These are phyloP conservation scores for Lasioglossum figueresi DNA, from an alignment of 2,888 invertebrate species.

Conservation along the genomic window DNA sequence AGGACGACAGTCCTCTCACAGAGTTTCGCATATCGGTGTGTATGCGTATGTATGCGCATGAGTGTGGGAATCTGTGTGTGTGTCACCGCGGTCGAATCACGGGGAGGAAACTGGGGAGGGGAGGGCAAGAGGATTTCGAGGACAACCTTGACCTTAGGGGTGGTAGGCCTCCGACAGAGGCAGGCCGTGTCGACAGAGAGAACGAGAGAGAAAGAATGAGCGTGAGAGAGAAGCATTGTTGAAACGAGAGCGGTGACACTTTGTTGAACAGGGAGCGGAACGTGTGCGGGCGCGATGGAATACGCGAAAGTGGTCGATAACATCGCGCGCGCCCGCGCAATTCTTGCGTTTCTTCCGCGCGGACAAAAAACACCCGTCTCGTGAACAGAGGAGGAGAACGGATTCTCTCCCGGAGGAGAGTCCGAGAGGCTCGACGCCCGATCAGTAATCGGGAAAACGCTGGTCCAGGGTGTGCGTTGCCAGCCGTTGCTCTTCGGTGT, in stretches of 20 bases:
- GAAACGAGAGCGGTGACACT: conserved; percentile 1
- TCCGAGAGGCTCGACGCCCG: not conserved
- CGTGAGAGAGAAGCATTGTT: not conserved
- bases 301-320: conserved; percentile 73
- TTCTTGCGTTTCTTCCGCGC: conserved; percentile 58
- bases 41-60: rapidly evolving
- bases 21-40: not conserved
- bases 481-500: not conserved
- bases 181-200: not conserved
- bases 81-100: not conserved
- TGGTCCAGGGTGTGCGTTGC: not conserved
- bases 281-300: conserved; percentile 42
- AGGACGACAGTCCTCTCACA: not conserved
- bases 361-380: conserved; percentile 3
- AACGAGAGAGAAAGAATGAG: not conserved
- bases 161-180: conserved; percentile 9
- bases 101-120: not conserved
- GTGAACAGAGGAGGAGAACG: not conserved
- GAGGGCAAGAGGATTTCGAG: conserved; percentile 22
- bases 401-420: not conserved
- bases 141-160: conserved; percentile 50
- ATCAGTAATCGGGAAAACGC: conserved; percentile 3
- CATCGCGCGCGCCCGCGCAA: conserved; percentile 76
- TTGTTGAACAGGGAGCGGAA: not conserved
- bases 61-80: not conserved